Conservation (phyloP, 2,797 vertebrate species). For the Hapalemur alaotrensis region DNA sequence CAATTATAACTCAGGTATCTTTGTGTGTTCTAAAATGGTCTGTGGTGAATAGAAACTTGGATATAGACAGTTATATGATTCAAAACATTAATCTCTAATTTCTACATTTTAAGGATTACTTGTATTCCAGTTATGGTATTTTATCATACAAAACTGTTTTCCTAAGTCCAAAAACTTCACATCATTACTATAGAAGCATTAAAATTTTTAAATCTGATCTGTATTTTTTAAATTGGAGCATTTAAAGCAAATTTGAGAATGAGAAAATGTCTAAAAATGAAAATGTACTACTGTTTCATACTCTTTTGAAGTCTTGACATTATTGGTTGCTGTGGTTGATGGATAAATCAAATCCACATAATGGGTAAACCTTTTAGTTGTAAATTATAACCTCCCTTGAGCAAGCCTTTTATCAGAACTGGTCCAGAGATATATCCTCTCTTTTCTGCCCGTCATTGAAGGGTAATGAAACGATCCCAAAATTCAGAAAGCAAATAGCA, state of each 20-base stretch:
- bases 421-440: not conserved
- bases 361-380: not conserved
- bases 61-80: not conserved
- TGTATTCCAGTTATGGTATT: not conserved
- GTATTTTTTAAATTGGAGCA: not conserved
- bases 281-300: not conserved
- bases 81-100: not conserved
- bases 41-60: not conserved
- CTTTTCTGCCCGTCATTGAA: not conserved
- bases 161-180: not conserved
- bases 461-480: not conserved
- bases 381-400: not conserved
- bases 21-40: not conserved
- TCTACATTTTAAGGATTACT: not conserved
- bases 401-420: not conserved
- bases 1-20: not conserved
- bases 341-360: not conserved
- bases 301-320: not conserved
- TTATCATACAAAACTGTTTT: not conserved
- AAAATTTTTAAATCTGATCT: not conserved
- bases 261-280: not conserved
- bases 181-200: not conserved
- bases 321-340: not conserved
- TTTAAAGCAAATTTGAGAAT: constrained; percentile 12
- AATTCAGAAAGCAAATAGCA: not conserved